Evolutionary conservation across 1,140 invertebrate species (phyloP).

Genomic region (Zaprionus ornatus): DNA sequence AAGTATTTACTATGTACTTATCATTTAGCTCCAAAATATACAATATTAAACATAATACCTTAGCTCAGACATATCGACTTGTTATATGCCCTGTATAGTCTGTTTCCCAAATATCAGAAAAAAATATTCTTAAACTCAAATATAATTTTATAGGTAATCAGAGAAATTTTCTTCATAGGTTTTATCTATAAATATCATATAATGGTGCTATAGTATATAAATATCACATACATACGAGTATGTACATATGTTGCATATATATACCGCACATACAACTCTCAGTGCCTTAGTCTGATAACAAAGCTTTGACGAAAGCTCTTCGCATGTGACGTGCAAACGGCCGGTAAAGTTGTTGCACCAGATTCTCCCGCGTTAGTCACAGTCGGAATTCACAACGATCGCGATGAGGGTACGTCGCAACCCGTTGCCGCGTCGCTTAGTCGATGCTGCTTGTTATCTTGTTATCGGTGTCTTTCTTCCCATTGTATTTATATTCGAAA

Average conservation of each 20-base stretch:
- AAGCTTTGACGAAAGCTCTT: conserved; percentile 52
- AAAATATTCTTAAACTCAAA: background rate
- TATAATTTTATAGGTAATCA: background rate
- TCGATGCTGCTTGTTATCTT: conserved; percentile 65
- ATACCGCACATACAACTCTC: background rate
- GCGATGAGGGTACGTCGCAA: conserved; percentile 53
- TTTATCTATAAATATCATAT: background rate
- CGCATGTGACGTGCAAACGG: conserved; percentile 53
- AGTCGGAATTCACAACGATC: conserved; percentile 4
- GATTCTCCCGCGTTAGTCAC: background rate
- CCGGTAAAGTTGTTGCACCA: background rate
- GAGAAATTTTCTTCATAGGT: background rate
- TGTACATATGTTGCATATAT: background rate
- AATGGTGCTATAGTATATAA: background rate
- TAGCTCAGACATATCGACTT: background rate
- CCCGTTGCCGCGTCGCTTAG: conserved; percentile 65
- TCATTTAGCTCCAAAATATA: background rate
- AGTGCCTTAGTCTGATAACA: conserved; percentile 8
- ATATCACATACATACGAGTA: background rate
- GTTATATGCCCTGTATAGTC: background rate
- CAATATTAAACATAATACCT: too few species aligned
- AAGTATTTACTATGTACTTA: background rate
- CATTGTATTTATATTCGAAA: conserved; percentile 84
- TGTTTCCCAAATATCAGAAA: background rate
- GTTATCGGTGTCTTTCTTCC: conserved; percentile 71